Conservation (phyloP, 2,888 invertebrate genomes). For the Callyntrura sp. region DNA sequence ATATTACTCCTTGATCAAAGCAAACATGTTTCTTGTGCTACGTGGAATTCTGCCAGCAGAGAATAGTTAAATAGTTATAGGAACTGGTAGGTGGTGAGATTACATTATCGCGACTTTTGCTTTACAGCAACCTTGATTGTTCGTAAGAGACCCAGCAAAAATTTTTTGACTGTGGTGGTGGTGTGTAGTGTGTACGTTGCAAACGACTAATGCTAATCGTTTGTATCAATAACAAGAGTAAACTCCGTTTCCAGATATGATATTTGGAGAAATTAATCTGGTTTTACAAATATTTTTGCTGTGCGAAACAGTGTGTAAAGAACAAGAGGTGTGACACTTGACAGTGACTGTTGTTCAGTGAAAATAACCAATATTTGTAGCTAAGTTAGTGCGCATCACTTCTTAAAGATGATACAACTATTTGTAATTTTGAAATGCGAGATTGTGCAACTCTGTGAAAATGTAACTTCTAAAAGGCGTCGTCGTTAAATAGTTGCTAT, state of each 20-base stretch:
- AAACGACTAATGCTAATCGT: neutral
- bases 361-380: no score
- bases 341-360: no score
- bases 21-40: constrained; percentile 24
- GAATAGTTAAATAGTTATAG: constrained; percentile 15
- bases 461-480: constrained; percentile 1
- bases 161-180: neutral
- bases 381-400: no score
- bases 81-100: constrained; percentile 29
- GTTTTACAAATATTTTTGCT: no score
- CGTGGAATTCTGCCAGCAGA: neutral
- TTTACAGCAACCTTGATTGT: constrained; percentile 6
- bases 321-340: no score
- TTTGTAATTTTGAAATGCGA: no score
- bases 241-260: neutral
- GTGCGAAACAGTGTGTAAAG: no score
- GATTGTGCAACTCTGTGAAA: neutral
- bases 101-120: neutral
- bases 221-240: neutral
- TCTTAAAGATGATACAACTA: no score
- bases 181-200: neutral
- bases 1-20: constrained; percentile 28
- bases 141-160: neutral
- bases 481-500: neutral
- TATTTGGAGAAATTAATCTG: no score